phyloP scores from a whole-genome alignment of 2,113 vertebrate species.

The Noctilio leporinus region DNA sequence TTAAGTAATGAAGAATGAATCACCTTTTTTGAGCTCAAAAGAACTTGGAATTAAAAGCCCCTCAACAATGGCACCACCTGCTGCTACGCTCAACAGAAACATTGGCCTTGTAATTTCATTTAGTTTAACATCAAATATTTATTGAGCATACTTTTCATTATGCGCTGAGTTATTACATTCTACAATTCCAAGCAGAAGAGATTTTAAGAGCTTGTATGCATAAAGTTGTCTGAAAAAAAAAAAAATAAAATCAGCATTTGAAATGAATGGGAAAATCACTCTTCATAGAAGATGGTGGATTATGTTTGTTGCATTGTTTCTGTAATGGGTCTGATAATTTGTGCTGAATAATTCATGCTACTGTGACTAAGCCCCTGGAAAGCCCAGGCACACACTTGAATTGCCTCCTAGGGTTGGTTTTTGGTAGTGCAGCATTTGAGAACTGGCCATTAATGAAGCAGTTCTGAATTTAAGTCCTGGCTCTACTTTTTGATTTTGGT shows the following conservation, averaged over 20 bases:
- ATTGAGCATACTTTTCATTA: constrained; percentile 4
- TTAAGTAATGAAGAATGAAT: constrained; percentile 31
- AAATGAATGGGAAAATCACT: constrained; percentile 34
- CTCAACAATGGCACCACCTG: constrained; percentile 39
- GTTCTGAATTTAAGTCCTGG: neutral
- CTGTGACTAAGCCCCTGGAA: constrained; percentile 38
- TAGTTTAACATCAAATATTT: constrained; percentile 25
- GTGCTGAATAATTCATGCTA: constrained; percentile 57
- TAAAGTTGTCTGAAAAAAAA: constrained; percentile 45
- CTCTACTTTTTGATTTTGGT: neutral
- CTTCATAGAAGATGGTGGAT: neutral
- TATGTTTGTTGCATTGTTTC: constrained; percentile 47
- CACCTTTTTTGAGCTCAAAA: neutral
- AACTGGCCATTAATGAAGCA: neutral
- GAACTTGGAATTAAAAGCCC: neutral
- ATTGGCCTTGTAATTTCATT: constrained; percentile 6
- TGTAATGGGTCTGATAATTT: constrained; percentile 21
- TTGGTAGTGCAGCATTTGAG: neutral
- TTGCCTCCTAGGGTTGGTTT: neutral
- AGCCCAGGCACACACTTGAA: neutral
- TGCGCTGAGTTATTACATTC: constrained; percentile 14
- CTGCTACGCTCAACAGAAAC: neutral
- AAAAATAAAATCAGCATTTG: constrained; percentile 42
- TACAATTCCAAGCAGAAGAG: constrained; percentile 25
- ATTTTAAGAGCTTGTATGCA: constrained; percentile 17